Evolutionary conservation across 2,797 vertebrate species (phyloP).

Genomic region (Balearica regulorum): DNA sequence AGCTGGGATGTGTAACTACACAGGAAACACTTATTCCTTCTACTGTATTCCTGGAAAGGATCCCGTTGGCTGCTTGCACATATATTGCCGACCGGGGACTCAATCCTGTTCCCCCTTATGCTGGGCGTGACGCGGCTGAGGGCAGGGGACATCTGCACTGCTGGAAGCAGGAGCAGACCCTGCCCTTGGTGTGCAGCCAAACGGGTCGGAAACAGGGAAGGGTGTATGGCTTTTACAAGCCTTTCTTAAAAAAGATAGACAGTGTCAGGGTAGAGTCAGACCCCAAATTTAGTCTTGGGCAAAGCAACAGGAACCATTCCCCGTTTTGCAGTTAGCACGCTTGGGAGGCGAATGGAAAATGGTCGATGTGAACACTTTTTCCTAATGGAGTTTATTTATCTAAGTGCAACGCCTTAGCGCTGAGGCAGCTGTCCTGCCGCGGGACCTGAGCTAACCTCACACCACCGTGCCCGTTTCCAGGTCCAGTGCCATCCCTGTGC

Average conservation of each 20-base stretch:
- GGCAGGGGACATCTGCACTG: not conserved
- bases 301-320: not conserved
- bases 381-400: not conserved
- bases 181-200: not conserved
- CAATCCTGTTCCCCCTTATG: not conserved
- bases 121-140: fast-evolving
- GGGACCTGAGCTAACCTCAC: not conserved
- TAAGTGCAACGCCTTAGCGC: not conserved
- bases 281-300: not conserved
- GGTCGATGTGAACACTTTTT: not conserved
- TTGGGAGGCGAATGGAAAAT: not conserved
- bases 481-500: not conserved
- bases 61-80: not conserved
- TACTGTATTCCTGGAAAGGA: not conserved
- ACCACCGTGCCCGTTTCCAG: fast-evolving
- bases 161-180: not conserved
- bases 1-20: not conserved
- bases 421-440: not conserved
- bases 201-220: not conserved
- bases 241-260: not conserved
- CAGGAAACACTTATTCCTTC: not conserved
- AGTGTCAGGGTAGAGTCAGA: not conserved
- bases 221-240: not conserved
- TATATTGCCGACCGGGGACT: not conserved
- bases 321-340: fast-evolving